These are phyloP conservation scores for Onychomys torridus DNA, from an alignment of 2,797 vertebrate species.

Conservation along the genomic window DNA sequence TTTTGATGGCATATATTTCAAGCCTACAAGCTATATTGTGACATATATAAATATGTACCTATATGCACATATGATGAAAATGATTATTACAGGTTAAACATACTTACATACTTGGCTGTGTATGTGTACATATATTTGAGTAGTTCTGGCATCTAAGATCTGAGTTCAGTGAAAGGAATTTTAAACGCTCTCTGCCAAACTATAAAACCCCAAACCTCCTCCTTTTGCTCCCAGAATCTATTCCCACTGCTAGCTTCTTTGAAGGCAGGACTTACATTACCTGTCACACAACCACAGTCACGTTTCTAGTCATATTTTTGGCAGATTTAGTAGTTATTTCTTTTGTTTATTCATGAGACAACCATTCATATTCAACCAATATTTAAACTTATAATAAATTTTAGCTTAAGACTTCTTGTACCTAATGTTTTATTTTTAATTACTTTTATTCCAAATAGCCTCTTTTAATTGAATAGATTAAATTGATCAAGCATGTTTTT, in stretches of 20 bases:
- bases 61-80: background rate
- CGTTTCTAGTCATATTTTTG: conserved; percentile 46
- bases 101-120: background rate
- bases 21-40: background rate
- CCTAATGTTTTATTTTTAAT: conserved; percentile 34
- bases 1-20: background rate
- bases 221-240: background rate
- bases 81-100: background rate
- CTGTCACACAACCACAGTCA: background rate
- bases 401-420: conserved; percentile 3
- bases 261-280: conserved; percentile 4
- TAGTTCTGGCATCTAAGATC: background rate
- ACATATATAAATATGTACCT: background rate
- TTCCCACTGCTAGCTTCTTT: background rate
- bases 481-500: conserved; percentile 42
- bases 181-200: background rate
- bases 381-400: conserved; percentile 48
- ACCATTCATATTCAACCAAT: background rate
- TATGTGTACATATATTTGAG: background rate
- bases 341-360: conserved; percentile 38
- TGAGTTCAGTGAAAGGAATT: background rate
- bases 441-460: conserved; percentile 55
- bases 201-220: background rate
- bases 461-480: conserved; percentile 55
- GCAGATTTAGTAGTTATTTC: background rate